phyloP scores from a whole-genome alignment of 2,888 invertebrate species.

The Halocaridina rubra region DNA sequence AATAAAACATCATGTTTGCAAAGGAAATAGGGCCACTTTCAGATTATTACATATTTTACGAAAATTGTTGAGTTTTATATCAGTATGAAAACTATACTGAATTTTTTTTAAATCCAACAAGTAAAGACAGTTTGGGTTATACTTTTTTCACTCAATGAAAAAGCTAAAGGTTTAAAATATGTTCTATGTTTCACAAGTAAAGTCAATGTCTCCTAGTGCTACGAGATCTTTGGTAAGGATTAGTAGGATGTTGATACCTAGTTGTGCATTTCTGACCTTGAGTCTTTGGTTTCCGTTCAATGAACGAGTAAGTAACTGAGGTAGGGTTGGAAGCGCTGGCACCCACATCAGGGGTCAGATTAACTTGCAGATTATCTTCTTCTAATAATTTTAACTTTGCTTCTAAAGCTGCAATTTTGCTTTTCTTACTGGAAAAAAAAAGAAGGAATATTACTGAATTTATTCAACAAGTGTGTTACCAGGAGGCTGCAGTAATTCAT shows the following conservation, averaged over 20 bases:
- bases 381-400: conserved; percentile 52
- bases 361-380: conserved; percentile 24
- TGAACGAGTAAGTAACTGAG: conserved; percentile 52
- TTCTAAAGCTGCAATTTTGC: conserved; percentile 56
- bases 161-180: too few species aligned
- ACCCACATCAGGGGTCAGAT: conserved; percentile 58
- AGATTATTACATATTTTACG: too few species aligned
- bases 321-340: conserved; percentile 36
- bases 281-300: conserved; percentile 12
- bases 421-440: conserved; percentile 42
- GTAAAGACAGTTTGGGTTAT: too few species aligned
- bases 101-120: too few species aligned
- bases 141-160: too few species aligned
- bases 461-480: too few species aligned
- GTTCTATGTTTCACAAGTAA: too few species aligned
- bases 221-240: conserved; percentile 17
- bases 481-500: too few species aligned
- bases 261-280: neutral
- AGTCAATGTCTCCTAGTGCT: neutral
- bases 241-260: conserved; percentile 3
- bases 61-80: too few species aligned
- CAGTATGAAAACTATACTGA: too few species aligned
- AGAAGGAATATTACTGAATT: neutral
- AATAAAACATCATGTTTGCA: too few species aligned
- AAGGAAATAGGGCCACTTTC: too few species aligned